phyloP scores from a whole-genome alignment of 2,797 vertebrate species.

The Pelochelys cantorii region DNA sequence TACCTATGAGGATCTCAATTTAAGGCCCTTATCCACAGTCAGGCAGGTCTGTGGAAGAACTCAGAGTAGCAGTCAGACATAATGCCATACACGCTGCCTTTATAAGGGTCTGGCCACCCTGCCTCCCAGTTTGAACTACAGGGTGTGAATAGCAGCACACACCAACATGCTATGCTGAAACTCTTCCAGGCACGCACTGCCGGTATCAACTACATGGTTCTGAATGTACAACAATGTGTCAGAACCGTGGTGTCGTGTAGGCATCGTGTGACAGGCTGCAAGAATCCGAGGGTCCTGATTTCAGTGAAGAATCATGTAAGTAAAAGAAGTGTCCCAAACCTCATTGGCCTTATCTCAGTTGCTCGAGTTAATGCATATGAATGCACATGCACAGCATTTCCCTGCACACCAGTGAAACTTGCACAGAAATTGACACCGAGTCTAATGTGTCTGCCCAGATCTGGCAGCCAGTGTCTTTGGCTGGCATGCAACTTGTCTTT shows the following conservation, averaged over 20 bases:
- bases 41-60: too few species aligned
- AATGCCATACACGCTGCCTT: too few species aligned
- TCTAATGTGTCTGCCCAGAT: not conserved
- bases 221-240: not conserved
- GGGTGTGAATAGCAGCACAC: too few species aligned
- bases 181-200: too few species aligned
- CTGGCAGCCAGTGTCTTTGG: not conserved
- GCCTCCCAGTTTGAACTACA: too few species aligned
- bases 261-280: not conserved
- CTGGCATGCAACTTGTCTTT: conserved; percentile 16
- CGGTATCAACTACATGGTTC: not conserved
- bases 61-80: too few species aligned
- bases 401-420: not conserved
- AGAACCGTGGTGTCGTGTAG: not conserved
- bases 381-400: not conserved
- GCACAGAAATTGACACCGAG: not conserved
- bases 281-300: not conserved
- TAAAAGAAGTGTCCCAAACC: not conserved
- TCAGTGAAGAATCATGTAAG: not conserved
- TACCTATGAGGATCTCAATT: too few species aligned
- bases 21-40: too few species aligned
- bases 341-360: not conserved
- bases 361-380: not conserved
- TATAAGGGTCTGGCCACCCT: too few species aligned
- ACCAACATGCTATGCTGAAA: too few species aligned